phyloP scores from a whole-genome alignment of 1,140 invertebrate species.

The Chrysopa pallens region DNA sequence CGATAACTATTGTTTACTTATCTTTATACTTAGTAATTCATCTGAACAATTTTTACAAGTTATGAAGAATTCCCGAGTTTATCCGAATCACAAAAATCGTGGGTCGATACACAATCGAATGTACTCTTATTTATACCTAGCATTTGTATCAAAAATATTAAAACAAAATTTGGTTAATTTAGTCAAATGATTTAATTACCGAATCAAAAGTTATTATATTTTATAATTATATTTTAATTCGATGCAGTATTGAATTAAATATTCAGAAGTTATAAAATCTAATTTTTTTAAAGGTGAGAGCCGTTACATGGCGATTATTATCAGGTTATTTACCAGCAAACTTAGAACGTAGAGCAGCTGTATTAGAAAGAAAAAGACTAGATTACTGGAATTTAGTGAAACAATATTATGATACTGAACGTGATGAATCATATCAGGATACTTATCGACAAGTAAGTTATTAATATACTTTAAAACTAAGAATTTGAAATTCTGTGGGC shows the following conservation, averaged over 20 bases:
- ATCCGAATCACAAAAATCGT: too few species aligned
- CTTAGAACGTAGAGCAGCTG: conserved; percentile 62
- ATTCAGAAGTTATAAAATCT: background rate
- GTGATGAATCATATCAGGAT: conserved; percentile 82
- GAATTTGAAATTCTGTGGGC: too few species aligned
- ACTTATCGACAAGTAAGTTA: conserved; percentile 69
- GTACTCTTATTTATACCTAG: too few species aligned
- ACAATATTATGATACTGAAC: conserved; percentile 88
- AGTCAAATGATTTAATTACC: too few species aligned
- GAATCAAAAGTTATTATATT: background rate
- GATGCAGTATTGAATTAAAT: background rate
- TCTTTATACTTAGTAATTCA: too few species aligned
- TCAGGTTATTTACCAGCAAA: conserved; percentile 86
- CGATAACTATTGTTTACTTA: too few species aligned
- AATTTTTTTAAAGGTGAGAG: conserved; percentile 29
- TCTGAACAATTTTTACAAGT: too few species aligned
- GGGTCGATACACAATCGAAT: too few species aligned
- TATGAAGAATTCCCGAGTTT: too few species aligned
- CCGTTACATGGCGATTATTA: conserved; percentile 41
- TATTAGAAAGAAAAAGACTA: conserved; percentile 75
- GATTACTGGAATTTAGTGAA: conserved; percentile 91
- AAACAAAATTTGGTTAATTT: too few species aligned
- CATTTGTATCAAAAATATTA: too few species aligned
- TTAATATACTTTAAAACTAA: too few species aligned
- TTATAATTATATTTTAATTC: background rate